Base-by-base conservation (phyloP, 2,113 vertebrate genomes). In the Proteles cristata region DNA sequence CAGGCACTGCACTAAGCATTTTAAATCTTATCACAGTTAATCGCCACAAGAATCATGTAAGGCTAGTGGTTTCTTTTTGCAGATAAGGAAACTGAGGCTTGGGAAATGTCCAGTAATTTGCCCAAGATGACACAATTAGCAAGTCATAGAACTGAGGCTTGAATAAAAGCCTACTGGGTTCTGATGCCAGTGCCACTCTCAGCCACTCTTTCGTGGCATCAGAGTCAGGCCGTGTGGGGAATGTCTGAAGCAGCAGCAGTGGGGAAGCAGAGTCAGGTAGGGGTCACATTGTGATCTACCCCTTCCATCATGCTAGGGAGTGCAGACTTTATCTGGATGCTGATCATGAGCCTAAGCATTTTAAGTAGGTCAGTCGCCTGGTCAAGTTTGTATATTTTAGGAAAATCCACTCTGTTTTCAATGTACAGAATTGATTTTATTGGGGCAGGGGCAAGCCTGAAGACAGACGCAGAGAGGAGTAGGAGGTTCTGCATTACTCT, bases 361-460 rank as follows among this genome's bases (percentile, higher is more conserved):
- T 90, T 55, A 65, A 89, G 35, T 83, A 31, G 45, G 74, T 91
- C 50, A 77, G 35, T 84, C 73, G 92, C 21, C 76, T 84, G 58
- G 45, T 71, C 69, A 84, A 87, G 61, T 81, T 39, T 81, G 87
- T 81, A 25, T 66, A 88, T 96, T 93, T 86, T 88, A 96, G 74
- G 83, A 96, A 96, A 90, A 95, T 69, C 39, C 68, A 92, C 73
- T 87, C 83, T 87, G 33, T 55, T 71, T 85, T 92, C 87, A 69
- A 86, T 63, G 76, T 76, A 90, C 69, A 95, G 31, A 96, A 97
- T 21, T 95, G 65, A 96, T 94, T 93, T 90, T 77, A 97, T 2
- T 80, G 86, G 92, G 58, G 45, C 66, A 93, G 74, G 48, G 28
- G 25, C 28, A 94, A 96, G 48, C 83, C 79, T 89, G 25, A 93